Percentiles rank a stretch among this genome's conserved stretches.
Conservation (phyloP, 1,140 invertebrate genomes). For the Tribolium madens region DNA sequence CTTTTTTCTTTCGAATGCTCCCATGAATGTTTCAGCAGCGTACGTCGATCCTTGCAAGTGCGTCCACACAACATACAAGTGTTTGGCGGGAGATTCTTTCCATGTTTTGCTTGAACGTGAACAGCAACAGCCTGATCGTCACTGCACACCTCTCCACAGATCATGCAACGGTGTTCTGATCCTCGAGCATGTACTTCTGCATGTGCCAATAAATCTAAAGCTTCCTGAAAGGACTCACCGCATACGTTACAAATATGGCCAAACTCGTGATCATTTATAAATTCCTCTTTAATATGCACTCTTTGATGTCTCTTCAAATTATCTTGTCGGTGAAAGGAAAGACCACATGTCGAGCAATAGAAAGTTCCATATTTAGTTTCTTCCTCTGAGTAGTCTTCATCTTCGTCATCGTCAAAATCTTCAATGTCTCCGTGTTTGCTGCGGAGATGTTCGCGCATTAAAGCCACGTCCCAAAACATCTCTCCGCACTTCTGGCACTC, state of each 20-base stretch:
- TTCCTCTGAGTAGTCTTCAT: slow-evolving; percentile 70
- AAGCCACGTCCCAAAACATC: slow-evolving; percentile 80
- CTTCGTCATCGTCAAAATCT: slow-evolving; percentile 65
- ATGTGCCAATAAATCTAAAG: slow-evolving; percentile 79
- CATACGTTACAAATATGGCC: slow-evolving; percentile 80
- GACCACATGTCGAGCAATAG: slow-evolving; percentile 81
- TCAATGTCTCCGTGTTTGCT: slow-evolving; percentile 65
- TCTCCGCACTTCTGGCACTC: slow-evolving; percentile 83
- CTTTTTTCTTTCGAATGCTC: slow-evolving; percentile 72
- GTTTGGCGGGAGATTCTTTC: slow-evolving; percentile 71
- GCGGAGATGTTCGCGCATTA: slow-evolving; percentile 76
- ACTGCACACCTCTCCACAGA: slow-evolving; percentile 74
- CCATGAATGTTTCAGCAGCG: slow-evolving; percentile 77
- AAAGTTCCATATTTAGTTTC: slow-evolving; percentile 79
- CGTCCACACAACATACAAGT: slow-evolving; percentile 73
- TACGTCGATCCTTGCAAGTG: slow-evolving; percentile 76
- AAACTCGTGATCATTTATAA: slow-evolving; percentile 59
- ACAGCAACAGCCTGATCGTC: slow-evolving; percentile 70
- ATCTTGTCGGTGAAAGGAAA: slow-evolving; percentile 81
- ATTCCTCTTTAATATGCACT: slow-evolving; percentile 65
- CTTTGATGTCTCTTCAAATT: slow-evolving; percentile 78
- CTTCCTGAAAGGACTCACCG: slow-evolving; percentile 80
- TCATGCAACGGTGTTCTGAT: slow-evolving; percentile 71
- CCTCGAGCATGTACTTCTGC: slow-evolving; percentile 78
- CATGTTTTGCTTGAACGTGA: slow-evolving; percentile 71